Evolutionary conservation across 2,113 vertebrate genomes (phyloP).

Genomic region (Xiphias gladius): DNA sequence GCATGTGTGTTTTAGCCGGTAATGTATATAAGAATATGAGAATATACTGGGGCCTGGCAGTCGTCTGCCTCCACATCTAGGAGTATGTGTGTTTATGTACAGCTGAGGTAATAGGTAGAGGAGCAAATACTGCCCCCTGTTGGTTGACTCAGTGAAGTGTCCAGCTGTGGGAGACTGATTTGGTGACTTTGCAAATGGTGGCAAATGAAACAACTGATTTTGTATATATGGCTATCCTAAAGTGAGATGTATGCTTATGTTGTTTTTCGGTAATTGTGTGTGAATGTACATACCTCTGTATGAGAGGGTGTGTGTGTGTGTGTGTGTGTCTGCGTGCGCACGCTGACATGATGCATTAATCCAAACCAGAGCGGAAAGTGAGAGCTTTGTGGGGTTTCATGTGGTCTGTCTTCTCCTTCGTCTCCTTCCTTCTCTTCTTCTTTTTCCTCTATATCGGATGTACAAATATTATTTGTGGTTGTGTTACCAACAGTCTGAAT

Average conservation of each 20-base stretch:
- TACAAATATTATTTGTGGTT: neutral
- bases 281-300: neutral
- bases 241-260: neutral
- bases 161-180: constrained; percentile 10
- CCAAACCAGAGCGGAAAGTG: constrained; percentile 38
- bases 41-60: constrained; percentile 2
- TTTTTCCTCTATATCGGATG: neutral
- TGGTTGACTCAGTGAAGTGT: constrained; percentile 52
- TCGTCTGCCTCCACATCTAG: neutral
- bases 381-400: constrained; percentile 11
- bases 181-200: constrained; percentile 46
- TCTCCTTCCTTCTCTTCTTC: neutral
- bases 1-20: constrained; percentile 1
- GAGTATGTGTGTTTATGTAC: constrained; percentile 12
- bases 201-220: constrained; percentile 6
- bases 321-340: neutral
- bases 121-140: constrained; percentile 81
- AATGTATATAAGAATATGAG: constrained; percentile 10
- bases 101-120: constrained; percentile 32
- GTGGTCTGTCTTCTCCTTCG: neutral
- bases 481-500: neutral
- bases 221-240: neutral
- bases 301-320: constrained; percentile 2
- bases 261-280: neutral
- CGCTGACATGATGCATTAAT: constrained; percentile 18